Evolutionary conservation across 2,888 invertebrate genomes (phyloP), one percentile per base, ranked within the genome.

Genomic region (Seira sanloemensis): DNA sequence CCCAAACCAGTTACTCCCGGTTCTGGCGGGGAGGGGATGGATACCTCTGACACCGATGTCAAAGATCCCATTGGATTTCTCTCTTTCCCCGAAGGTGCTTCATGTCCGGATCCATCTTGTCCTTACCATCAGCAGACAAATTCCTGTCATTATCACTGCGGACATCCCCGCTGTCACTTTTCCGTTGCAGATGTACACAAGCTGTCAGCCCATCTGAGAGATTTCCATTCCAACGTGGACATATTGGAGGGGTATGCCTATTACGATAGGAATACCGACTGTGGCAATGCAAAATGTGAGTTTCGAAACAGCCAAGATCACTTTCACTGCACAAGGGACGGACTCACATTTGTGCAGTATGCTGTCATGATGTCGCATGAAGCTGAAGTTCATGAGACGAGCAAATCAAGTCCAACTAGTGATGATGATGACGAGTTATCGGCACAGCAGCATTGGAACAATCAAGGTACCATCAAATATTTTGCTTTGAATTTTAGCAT

Each of bases 211-310:
- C 97, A 97, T 90, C 94, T 96, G 91, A 94, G 95, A 90, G 97
- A 97, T 91, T 96, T 96, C 90, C 97, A 97, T 91, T 95, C 95
- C 86, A 94, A 95, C 89, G 94, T 95, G 65, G 95, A 95, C 89
- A 95, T 97, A 76, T 92, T 96, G 50, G 96, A 97, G 71, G 96
- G 96, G 0, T 97, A 96, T 90, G 95, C 96, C 85, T 96, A 96
- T 91, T 97, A 95, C 91, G 95, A 96, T 90, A 93, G 92, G 73
- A 94, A 93, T 90, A 93, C 95, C 19, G 94, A 95, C 90, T 96
- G 96, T 90, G 93, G 94, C 27, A 91, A 94, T 54, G 91, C 92
- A 1, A 93, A 93, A 84, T 96, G 96, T 90, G 88, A 89, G 54
- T 89, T 86, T 75, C 86, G 88, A 58, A 87, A 86, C 19, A 85